Percentiles rank a stretch among this genome's conserved stretches.
Conservation (phyloP, 2,888 invertebrate genomes). For the Cheilosia grossa region DNA sequence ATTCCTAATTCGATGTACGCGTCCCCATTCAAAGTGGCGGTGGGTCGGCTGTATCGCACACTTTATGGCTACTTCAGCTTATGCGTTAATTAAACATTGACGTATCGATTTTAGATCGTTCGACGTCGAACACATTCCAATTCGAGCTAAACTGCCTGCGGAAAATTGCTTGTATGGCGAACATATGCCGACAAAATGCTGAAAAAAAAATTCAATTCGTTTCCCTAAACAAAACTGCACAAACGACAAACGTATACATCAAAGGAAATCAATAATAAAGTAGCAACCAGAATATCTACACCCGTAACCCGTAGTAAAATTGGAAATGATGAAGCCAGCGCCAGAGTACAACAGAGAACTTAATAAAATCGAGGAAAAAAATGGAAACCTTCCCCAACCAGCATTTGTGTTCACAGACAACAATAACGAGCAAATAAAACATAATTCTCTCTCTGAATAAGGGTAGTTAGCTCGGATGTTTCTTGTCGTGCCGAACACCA, state of each 20-base stretch:
- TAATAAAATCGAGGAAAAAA: conserved; percentile 2
- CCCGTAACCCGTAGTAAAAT: conserved; percentile 26
- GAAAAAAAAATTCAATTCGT: conserved; percentile 13
- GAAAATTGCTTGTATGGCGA: conserved; percentile 12
- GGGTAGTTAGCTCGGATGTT: conserved; percentile 61
- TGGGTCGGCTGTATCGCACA: conserved; percentile 11
- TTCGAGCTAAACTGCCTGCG: neutral
- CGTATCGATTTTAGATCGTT: conserved; percentile 20
- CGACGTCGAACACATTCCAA: neutral
- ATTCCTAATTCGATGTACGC: neutral
- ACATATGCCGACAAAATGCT: conserved; percentile 11
- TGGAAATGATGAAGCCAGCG: conserved; percentile 19
- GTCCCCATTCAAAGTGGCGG: neutral
- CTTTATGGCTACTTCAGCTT: conserved; percentile 1
- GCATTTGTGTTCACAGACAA: conserved; percentile 64
- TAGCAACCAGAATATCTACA: conserved; percentile 39
- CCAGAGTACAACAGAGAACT: neutral
- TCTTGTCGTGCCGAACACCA: conserved; percentile 15
- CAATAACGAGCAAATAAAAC: conserved; percentile 61
- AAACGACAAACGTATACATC: conserved; percentile 16
- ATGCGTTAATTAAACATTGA: conserved; percentile 34
- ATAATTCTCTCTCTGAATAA: conserved; percentile 60
- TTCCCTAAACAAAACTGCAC: conserved; percentile 18
- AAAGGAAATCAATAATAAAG: conserved; percentile 61
- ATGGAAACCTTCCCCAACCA: conserved; percentile 49